phyloP scores from a whole-genome alignment of 2,888 invertebrate genomes.

The Cordilura impudica region DNA sequence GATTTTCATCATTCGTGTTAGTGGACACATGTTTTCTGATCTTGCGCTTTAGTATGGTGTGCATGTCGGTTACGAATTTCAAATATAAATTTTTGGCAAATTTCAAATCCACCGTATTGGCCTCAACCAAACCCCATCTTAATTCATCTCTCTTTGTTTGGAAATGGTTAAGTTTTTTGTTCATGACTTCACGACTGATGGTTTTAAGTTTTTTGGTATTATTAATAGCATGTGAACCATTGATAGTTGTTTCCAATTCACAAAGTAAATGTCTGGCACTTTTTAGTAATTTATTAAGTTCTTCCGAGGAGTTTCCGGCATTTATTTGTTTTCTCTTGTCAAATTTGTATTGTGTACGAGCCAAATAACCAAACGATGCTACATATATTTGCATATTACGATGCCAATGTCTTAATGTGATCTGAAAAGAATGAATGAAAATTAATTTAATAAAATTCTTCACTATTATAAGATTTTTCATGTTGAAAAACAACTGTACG shows the following conservation, averaged over 20 bases:
- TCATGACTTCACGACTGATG: slow-evolving; percentile 64
- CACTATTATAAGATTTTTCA: slow-evolving; percentile 7
- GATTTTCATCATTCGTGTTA: not conserved
- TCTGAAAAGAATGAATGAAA: slow-evolving; percentile 66
- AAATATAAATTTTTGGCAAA: slow-evolving; percentile 69
- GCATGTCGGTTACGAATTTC: slow-evolving; percentile 68
- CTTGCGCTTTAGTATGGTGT: slow-evolving; percentile 59
- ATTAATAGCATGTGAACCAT: slow-evolving; percentile 66
- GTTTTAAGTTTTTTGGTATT: slow-evolving; percentile 65
- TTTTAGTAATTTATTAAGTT: slow-evolving; percentile 69
- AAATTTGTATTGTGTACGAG: slow-evolving; percentile 69
- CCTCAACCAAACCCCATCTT: slow-evolving; percentile 48
- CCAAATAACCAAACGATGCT: slow-evolving; percentile 72
- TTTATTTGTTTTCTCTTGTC: slow-evolving; percentile 65
- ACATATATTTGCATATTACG: slow-evolving; percentile 73
- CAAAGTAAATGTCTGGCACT: slow-evolving; percentile 73
- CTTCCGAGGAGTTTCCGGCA: slow-evolving; percentile 63
- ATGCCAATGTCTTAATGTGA: slow-evolving; percentile 73
- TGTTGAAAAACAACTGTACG: not conserved
- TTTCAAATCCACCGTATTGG: slow-evolving; percentile 67
- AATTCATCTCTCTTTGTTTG: not conserved
- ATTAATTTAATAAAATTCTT: slow-evolving; percentile 52
- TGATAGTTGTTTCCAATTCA: slow-evolving; percentile 75
- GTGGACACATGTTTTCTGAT: not conserved
- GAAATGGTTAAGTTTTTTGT: slow-evolving; percentile 59